A percentile compares a stretch with the other conserved stretches of the same genome.
These are phyloP conservation scores for Physocephala rufipes DNA, from an alignment of 2,888 invertebrate species.

Conservation along the genomic window DNA sequence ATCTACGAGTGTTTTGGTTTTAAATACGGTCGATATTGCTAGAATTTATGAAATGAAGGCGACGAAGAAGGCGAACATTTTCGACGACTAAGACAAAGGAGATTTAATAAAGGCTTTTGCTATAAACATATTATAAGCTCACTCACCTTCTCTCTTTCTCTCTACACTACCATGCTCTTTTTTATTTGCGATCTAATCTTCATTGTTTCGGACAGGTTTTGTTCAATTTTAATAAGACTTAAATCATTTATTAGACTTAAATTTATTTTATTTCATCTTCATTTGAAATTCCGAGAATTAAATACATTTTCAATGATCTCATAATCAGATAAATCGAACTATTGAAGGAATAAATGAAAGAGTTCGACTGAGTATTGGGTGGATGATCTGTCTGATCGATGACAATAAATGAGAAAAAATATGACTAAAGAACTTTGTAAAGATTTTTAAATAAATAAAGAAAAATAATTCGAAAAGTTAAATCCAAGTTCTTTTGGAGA, in stretches of 20 bases:
- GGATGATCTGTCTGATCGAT: too few species aligned
- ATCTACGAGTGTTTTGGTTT: not conserved
- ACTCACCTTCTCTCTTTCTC: not conserved
- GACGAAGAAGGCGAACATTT: not conserved
- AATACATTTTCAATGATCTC: not conserved
- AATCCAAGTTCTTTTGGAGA: too few species aligned
- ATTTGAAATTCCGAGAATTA: not conserved
- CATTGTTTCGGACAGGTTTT: too few species aligned
- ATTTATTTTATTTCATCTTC: not conserved
- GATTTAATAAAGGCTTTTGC: not conserved
- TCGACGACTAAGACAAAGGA: not conserved
- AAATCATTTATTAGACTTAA: slow-evolving; percentile 1
- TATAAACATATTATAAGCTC: too few species aligned
- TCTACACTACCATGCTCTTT: too few species aligned
- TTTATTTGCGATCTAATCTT: too few species aligned
- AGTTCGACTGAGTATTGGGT: not conserved
- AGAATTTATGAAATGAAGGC: slow-evolving; percentile 11
- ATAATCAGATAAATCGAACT: too few species aligned
- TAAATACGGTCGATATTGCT: not conserved
- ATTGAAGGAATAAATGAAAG: not conserved
- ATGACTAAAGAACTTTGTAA: too few species aligned
- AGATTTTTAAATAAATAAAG: too few species aligned
- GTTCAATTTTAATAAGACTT: not conserved
- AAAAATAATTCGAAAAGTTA: too few species aligned
- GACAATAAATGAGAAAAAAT: too few species aligned